Conservation (phyloP, 2,797 vertebrate genomes). For the Cossypha heuglini region DNA sequence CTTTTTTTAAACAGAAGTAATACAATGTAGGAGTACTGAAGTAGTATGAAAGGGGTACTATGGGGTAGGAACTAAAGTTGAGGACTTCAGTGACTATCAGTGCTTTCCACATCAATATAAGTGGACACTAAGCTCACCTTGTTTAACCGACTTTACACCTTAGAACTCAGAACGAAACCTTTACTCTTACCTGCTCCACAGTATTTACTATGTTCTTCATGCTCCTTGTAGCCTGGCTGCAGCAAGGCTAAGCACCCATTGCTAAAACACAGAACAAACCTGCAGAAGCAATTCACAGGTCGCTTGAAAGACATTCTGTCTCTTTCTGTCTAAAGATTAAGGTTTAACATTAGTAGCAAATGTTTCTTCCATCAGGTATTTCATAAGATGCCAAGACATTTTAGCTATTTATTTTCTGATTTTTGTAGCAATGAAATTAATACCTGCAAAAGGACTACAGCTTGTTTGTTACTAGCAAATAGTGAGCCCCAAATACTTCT, state of each 20-base stretch:
- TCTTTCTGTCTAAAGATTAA: neutral
- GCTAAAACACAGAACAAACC: neutral
- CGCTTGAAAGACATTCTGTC: neutral
- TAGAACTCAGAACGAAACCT: neutral
- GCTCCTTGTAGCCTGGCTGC: neutral
- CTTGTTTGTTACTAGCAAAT: neutral
- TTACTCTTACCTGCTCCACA: neutral
- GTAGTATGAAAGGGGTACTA: too few species aligned
- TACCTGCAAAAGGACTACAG: neutral
- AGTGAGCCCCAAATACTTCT: neutral
- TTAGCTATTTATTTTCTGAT: neutral
- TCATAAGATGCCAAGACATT: neutral
- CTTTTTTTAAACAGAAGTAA: too few species aligned
- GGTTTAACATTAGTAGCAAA: neutral
- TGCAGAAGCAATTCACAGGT: neutral
- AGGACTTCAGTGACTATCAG: too few species aligned
- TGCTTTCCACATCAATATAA: too few species aligned
- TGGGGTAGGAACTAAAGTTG: too few species aligned
- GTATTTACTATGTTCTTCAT: neutral
- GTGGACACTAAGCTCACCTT: neutral
- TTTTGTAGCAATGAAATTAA: neutral
- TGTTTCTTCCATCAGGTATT: neutral
- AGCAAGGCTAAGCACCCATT: neutral
- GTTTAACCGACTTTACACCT: neutral
- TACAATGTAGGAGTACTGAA: too few species aligned